Base-by-base conservation (phyloP, 2,888 invertebrate genomes). In the Ectobius pallidus region DNA sequence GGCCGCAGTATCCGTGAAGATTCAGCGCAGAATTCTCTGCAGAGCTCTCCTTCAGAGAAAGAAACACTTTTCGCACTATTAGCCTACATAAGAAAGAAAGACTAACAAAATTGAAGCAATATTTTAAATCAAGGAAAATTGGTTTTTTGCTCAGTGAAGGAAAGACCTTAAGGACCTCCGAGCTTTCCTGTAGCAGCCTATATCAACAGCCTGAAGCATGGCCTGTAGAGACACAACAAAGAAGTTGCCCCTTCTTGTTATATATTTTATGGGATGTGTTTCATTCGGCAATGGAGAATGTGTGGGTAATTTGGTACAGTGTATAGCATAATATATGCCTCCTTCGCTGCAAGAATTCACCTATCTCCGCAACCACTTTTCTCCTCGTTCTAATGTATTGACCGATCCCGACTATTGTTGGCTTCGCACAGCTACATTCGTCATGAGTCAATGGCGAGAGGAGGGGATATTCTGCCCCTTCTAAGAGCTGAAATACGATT, bases 231-330 rank as follows among this genome's bases (percentile, higher is more conserved):
- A 7, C 9, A 9, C 46, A 46, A 46, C 46, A 46, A 46, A 52
- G 25, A 52, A 25, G 52, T 9, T 25, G 9, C 14, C 25, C 14
- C 22, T 25, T 25, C n/a, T n/a, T n/a, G n/a, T n/a, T n/a, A n/a
- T n/a, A 11, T 52, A 25, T 22, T 52, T 52, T 52, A 52, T 52
- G 52, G 52, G 4, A 52, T 52, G 52, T 52, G 52, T 52, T 52
- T 52, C 52, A 25, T 25, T 46, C 9, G 14, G 44, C 46, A 11
- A 46, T 46, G 46, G 3, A 25, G 22, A 22, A 9, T 9, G 3
- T 25, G 20, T 11, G 52, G 52, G 52, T 52, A 52, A 20, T 25
- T 52, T 52, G 9, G 22, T 22, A 3, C 7, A 52, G 46, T 18
- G 7, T 46, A 9, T 46, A 18, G 52, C 3, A 22, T 52, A 52